Conservation (phyloP, 2,113 vertebrate species). For the Pithys albifrons region DNA sequence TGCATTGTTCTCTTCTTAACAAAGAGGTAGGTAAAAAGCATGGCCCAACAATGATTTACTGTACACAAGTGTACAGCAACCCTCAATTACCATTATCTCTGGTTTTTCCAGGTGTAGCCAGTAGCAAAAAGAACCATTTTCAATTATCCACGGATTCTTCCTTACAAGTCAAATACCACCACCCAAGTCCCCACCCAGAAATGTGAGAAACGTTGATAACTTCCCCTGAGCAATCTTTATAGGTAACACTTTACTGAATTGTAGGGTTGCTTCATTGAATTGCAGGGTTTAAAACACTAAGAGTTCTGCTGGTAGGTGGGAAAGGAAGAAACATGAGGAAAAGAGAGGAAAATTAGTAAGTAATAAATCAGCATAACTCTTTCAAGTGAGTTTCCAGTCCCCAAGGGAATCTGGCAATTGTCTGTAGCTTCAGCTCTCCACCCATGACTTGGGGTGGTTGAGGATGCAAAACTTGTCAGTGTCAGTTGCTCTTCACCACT, state of each 20-base stretch:
- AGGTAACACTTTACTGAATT: background rate
- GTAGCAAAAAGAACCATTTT: background rate
- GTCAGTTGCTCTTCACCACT: background rate
- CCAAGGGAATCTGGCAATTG: background rate
- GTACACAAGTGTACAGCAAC: background rate
- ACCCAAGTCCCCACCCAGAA: background rate
- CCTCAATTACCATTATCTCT: background rate
- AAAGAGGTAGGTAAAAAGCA: background rate
- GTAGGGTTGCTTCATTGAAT: background rate
- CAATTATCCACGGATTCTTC: background rate
- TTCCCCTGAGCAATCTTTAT: background rate
- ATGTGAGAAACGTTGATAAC: background rate
- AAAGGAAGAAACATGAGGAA: background rate
- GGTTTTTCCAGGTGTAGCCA: background rate
- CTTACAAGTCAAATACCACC: background rate
- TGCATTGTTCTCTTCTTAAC: background rate
- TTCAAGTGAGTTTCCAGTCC: background rate
- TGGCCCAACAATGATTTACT: background rate
- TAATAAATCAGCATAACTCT: background rate
- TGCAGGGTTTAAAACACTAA: background rate
- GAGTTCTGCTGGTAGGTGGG: background rate
- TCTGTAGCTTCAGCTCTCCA: background rate
- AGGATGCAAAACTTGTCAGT: background rate
- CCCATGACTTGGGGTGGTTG: background rate
- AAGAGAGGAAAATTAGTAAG: background rate